Conservation (phyloP, 2,888 invertebrate genomes). For the Chloroclysta siterata region DNA sequence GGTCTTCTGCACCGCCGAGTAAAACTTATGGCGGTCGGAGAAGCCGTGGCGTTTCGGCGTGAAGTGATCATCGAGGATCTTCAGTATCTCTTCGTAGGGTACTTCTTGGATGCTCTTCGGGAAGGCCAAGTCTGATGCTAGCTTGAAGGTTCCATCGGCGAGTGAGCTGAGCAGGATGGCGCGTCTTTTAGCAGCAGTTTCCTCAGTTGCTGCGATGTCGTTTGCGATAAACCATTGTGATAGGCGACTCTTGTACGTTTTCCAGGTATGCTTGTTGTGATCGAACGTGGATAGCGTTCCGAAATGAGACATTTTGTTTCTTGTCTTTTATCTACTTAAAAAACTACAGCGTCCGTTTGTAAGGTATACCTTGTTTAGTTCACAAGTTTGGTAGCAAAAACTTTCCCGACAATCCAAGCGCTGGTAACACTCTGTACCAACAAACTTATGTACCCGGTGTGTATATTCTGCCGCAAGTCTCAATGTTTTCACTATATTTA, state of each 20-base stretch:
- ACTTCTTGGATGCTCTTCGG: slow-evolving; percentile 3
- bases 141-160: slow-evolving; percentile 5
- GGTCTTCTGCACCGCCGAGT: slow-evolving; percentile 1
- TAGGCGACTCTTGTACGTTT: slow-evolving; percentile 15
- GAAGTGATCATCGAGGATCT: slow-evolving; percentile 15
- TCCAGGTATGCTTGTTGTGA: slow-evolving; percentile 10
- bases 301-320: slow-evolving; percentile 10
- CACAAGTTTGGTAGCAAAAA: neutral
- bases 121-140: slow-evolving; percentile 1
- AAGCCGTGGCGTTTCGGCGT: slow-evolving; percentile 10
- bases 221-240: slow-evolving; percentile 27
- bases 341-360: neutral
- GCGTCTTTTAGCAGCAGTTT: neutral
- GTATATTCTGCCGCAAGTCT: neutral
- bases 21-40: slow-evolving; percentile 14
- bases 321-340: neutral
- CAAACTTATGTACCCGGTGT: neutral
- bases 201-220: slow-evolving; percentile 6
- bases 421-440: no score
- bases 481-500: neutral
- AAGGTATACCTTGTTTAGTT: neutral
- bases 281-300: slow-evolving; percentile 14
- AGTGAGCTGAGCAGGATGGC: slow-evolving; percentile 13
- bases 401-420: no score
- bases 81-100: slow-evolving; percentile 15